Conservation (phyloP, 1,140 invertebrate species). For the Macrocentrus cingulum region DNA sequence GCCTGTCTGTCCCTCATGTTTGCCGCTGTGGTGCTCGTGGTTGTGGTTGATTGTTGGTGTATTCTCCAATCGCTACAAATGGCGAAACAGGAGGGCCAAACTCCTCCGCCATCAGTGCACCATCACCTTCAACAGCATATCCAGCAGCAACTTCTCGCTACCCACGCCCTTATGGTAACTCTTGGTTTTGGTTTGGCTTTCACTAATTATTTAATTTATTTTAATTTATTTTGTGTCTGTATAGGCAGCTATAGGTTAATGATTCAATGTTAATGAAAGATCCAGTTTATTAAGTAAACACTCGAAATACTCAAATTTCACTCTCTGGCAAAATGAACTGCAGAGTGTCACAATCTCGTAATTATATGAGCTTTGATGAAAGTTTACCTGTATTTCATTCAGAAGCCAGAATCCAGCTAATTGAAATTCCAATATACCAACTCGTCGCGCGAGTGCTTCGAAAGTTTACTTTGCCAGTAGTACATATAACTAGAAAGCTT, state of each 20-base stretch:
- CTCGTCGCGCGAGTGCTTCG: conserved; percentile 9
- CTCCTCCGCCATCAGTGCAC: conserved; percentile 57
- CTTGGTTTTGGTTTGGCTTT: conserved; percentile 61
- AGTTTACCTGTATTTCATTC: conserved; percentile 9
- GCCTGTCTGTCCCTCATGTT: conserved; percentile 61
- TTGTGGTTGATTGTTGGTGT: conserved; percentile 62
- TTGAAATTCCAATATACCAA: conserved; percentile 13
- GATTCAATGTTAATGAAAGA: neutral
- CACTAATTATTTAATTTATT: conserved; percentile 52
- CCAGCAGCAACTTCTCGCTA: conserved; percentile 62
- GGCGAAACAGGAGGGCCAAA: conserved; percentile 58
- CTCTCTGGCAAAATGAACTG: neutral
- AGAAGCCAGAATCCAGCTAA: conserved; percentile 5
- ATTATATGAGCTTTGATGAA: conserved; percentile 16
- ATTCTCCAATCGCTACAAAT: conserved; percentile 55
- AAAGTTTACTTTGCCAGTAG: conserved; percentile 18
- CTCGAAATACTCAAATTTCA: neutral
- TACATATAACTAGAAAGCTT: neutral
- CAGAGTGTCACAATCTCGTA: conserved; percentile 6
- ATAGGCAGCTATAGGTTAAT: neutral
- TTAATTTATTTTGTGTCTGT: neutral
- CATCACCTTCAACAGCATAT: conserved; percentile 62
- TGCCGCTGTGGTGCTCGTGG: conserved; percentile 60
- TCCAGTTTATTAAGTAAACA: neutral
- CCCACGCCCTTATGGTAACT: conserved; percentile 62